These are phyloP conservation scores for Mythimna albipuncta DNA, from an alignment of 2,888 invertebrate species.

Conservation along the genomic window DNA sequence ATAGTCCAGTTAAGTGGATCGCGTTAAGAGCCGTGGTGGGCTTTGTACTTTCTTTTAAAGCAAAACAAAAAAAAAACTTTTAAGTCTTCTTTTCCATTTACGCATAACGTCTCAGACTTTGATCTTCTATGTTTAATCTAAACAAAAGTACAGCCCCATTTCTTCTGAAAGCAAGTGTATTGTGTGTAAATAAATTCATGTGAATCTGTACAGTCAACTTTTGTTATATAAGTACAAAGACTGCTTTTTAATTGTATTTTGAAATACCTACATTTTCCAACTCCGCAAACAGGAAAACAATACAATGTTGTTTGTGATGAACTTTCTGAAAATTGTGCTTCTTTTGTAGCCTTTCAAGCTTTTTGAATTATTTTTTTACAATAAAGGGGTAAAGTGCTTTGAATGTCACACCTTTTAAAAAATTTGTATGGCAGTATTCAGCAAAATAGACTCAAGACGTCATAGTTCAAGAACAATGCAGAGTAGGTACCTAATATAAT, in stretches of 20 bases:
- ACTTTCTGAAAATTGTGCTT: not conserved
- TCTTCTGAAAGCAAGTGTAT: not conserved
- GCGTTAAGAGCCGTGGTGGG: too few species aligned
- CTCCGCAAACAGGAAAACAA: not conserved
- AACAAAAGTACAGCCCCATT: not conserved
- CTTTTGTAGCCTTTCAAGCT: not conserved
- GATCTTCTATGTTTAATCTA: not conserved
- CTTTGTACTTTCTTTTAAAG: not conserved
- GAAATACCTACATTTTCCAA: too few species aligned
- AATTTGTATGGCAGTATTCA: too few species aligned
- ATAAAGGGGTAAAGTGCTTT: not conserved
- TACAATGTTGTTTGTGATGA: not conserved
- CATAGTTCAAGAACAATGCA: not conserved
- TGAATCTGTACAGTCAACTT: not conserved
- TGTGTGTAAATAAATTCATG: not conserved
- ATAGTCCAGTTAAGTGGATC: too few species aligned
- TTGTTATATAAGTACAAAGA: too few species aligned
- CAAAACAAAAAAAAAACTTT: not conserved
- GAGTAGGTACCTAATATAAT: not conserved
- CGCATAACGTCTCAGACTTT: not conserved
- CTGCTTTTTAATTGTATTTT: not conserved
- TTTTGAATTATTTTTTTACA: not conserved
- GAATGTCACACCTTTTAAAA: too few species aligned
- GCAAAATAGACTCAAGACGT: too few species aligned
- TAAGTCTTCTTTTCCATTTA: not conserved